Conservation (phyloP, 1,140 invertebrate species). For the Drosophila insularis region DNA sequence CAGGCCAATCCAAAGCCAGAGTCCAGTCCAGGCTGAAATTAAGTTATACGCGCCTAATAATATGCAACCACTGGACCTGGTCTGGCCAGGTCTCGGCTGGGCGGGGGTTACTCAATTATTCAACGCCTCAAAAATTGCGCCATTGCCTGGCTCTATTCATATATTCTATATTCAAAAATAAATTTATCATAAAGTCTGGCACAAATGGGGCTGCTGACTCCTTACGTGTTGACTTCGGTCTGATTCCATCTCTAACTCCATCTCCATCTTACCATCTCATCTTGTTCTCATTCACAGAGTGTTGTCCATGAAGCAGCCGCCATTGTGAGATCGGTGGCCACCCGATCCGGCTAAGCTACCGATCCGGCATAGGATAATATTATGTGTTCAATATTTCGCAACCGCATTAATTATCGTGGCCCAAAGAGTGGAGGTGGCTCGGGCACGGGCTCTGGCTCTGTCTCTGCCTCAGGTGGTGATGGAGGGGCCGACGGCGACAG, state of each 20-base stretch:
- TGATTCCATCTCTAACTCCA: conserved; percentile 1
- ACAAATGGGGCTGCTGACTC: conserved; percentile 27
- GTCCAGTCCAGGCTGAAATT: conserved; percentile 57
- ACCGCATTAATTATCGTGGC: conserved; percentile 80
- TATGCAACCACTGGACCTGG: conserved; percentile 38
- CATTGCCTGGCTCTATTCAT: conserved; percentile 65
- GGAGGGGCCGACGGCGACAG: not conserved
- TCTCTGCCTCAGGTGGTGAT: not conserved
- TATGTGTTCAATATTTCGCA: conserved; percentile 82
- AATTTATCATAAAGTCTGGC: conserved; percentile 74
- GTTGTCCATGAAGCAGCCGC: conserved; percentile 37
- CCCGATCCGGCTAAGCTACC: conserved; percentile 24
- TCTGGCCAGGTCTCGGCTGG: not conserved
- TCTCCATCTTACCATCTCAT: conserved; percentile 22
- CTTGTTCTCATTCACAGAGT: conserved; percentile 33
- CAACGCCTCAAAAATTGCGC: conserved; percentile 70
- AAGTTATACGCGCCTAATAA: conserved; percentile 76
- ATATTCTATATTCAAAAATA: conserved; percentile 82
- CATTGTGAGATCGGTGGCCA: conserved; percentile 27
- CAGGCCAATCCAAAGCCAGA: conserved; percentile 41
- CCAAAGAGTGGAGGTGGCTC: conserved; percentile 44
- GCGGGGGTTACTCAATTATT: conserved; percentile 57
- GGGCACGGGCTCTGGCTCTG: conserved; percentile 39
- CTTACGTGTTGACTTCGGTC: conserved; percentile 60
- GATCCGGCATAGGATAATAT: conserved; percentile 48